Conservation (phyloP, 2,113 vertebrate species). For the Tetraodon nigroviridis region DNA sequence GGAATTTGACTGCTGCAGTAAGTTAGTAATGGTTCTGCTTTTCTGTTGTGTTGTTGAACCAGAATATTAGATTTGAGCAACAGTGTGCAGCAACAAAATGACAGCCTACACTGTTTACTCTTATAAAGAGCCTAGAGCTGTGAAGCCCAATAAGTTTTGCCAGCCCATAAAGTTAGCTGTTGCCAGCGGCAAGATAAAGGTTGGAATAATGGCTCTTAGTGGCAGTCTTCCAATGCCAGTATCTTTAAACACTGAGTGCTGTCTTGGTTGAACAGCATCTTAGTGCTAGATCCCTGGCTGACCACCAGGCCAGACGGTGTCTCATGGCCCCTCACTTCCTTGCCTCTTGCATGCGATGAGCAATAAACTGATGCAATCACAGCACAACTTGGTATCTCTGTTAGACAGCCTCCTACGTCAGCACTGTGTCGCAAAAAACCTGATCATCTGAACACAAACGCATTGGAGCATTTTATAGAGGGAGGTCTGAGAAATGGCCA, state of each 20-base stretch:
- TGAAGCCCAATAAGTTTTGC: too few relatives aligned
- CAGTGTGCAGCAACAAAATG: too few relatives aligned
- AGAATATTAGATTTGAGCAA: too few relatives aligned
- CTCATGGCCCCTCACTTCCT: slow-evolving; percentile 19
- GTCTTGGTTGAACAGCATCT: slow-evolving; percentile 13
- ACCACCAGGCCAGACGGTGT: slow-evolving; percentile 36
- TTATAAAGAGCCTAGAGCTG: too few relatives aligned
- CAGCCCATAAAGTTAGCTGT: neutral
- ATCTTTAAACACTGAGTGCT: slow-evolving; percentile 25
- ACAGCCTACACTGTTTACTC: too few relatives aligned
- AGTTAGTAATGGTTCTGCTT: too few relatives aligned
- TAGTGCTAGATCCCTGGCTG: slow-evolving; percentile 8
- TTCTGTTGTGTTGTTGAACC: too few relatives aligned
- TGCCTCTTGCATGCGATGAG: slow-evolving; percentile 22
- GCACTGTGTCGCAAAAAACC: slow-evolving; percentile 8
- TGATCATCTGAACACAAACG: neutral
- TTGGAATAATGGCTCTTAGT: slow-evolving; percentile 20
- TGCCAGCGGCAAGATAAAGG: neutral
- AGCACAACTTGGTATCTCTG: slow-evolving; percentile 19
- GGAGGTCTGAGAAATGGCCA: neutral
- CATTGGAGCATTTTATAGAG: neutral
- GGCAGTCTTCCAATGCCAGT: slow-evolving; percentile 11
- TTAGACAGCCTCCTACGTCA: slow-evolving; percentile 42
- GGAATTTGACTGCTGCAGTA: too few relatives aligned
- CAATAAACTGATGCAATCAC: slow-evolving; percentile 35